These are phyloP conservation scores for Lepidurus couesii DNA, from an alignment of 1,140 invertebrate species.

Conservation along the genomic window DNA sequence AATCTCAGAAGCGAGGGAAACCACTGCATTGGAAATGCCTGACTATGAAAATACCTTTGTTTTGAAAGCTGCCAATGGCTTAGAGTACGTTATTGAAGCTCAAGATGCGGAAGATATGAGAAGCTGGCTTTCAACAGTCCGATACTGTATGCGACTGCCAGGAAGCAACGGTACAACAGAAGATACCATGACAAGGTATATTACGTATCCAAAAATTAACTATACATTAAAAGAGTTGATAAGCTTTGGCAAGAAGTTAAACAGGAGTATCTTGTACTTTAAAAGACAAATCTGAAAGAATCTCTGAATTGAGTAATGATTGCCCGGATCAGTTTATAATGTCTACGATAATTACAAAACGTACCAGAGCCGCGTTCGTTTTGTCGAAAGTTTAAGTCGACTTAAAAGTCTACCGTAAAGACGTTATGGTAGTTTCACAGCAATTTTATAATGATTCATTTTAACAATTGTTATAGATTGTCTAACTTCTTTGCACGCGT, in stretches of 20 bases:
- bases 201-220: not conserved
- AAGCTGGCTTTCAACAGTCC: slow-evolving; percentile 78
- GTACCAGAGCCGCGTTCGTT: too few species aligned
- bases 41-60: slow-evolving; percentile 96
- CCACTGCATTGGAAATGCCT: slow-evolving; percentile 92
- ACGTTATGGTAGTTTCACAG: too few species aligned
- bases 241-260: not conserved
- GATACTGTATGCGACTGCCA: slow-evolving; percentile 69
- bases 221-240: not conserved
- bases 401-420: too few species aligned
- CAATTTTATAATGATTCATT: too few species aligned
- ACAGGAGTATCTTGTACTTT: too few species aligned
- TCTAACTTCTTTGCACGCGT: too few species aligned
- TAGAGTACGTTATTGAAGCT: slow-evolving; percentile 94
- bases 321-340: too few species aligned
- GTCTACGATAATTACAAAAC: too few species aligned
- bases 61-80: slow-evolving; percentile 75
- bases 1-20: slow-evolving; percentile 87
- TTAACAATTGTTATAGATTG: too few species aligned
- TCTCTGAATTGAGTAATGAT: too few species aligned
- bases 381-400: too few species aligned
- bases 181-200: slow-evolving; percentile 8
- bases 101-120: slow-evolving; percentile 81
- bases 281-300: too few species aligned
- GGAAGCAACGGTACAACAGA: slow-evolving; percentile 19